phyloP scores from a whole-genome alignment of 1,140 invertebrate species.

The Atta texana region DNA sequence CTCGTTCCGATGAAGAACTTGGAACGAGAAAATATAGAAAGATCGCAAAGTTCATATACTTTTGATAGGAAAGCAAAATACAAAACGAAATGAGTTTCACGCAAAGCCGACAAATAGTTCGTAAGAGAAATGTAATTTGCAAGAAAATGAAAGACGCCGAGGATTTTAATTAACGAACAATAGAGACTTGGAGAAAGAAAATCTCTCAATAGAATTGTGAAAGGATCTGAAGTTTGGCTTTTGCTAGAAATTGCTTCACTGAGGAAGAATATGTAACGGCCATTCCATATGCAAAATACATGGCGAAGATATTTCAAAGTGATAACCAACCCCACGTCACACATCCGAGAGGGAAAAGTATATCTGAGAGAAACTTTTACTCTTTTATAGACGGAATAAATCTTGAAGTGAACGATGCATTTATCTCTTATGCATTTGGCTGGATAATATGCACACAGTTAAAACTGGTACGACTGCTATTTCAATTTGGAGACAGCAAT shows the following conservation, averaged over 20 bases:
- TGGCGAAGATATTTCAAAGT: constrained; percentile 51
- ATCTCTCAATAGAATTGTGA: not conserved
- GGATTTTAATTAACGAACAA: constrained; percentile 54
- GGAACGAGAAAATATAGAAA: constrained; percentile 16
- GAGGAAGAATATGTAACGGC: constrained; percentile 11
- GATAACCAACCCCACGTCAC: not conserved
- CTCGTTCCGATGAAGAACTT: constrained; percentile 3
- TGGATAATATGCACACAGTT: constrained; percentile 18
- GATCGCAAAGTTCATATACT: constrained; percentile 30
- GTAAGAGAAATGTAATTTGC: constrained; percentile 35
- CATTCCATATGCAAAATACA: constrained; percentile 26
- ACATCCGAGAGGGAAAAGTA: constrained; percentile 18
- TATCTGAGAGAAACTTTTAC: constrained; percentile 25
- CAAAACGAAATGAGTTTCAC: constrained; percentile 8
- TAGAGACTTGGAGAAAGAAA: constrained; percentile 3
- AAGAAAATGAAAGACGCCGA: not conserved
- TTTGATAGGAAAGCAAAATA: constrained; percentile 45
- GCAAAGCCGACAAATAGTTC: constrained; percentile 38
- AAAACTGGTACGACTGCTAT: constrained; percentile 10
- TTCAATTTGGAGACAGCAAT: constrained; percentile 26
- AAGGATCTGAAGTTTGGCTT: not conserved
- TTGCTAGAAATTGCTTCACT: not conserved
- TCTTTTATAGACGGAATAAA: not conserved
- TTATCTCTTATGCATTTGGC: constrained; percentile 10
- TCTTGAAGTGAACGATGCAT: constrained; percentile 1